phyloP scores from a whole-genome alignment of 2,797 vertebrate species.

The Adrianichthys oophorus region DNA sequence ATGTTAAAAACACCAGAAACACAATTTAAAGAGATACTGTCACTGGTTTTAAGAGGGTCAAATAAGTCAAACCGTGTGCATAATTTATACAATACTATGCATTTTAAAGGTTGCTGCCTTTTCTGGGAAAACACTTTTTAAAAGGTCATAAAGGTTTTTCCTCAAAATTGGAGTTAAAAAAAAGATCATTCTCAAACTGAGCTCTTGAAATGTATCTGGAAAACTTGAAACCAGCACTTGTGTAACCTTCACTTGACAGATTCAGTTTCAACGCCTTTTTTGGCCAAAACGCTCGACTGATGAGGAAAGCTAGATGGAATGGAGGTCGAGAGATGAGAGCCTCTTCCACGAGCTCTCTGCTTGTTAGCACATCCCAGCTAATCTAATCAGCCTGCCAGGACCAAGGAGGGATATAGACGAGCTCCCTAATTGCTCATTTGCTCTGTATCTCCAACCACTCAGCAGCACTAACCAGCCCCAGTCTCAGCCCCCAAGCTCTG shows the following conservation, averaged over 20 bases:
- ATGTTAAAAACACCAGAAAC: too few relatives aligned
- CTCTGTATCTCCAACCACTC: slow-evolving; percentile 67
- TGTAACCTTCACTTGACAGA: slow-evolving; percentile 4
- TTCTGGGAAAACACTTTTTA: too few relatives aligned
- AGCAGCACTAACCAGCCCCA: slow-evolving; percentile 55
- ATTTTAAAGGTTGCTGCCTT: too few relatives aligned
- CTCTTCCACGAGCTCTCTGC: slow-evolving; percentile 45
- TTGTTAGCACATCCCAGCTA: slow-evolving; percentile 75
- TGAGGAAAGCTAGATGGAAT: neutral
- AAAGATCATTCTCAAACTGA: slow-evolving; percentile 1
- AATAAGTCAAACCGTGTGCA: too few relatives aligned
- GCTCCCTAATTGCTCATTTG: slow-evolving; percentile 70
- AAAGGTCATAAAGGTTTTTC: too few relatives aligned
- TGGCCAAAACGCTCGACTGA: neutral
- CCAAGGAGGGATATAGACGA: slow-evolving; percentile 55
- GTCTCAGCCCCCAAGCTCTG: slow-evolving; percentile 48
- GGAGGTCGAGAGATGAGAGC: slow-evolving; percentile 22
- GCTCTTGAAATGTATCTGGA: slow-evolving; percentile 10
- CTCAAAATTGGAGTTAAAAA: neutral
- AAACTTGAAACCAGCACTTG: slow-evolving; percentile 11
- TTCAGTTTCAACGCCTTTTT: slow-evolving; percentile 16
- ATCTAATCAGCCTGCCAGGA: slow-evolving; percentile 76
- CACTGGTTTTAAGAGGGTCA: too few relatives aligned
- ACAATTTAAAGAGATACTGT: too few relatives aligned
- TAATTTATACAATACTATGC: too few relatives aligned